These are phyloP conservation scores for Brachypodius melanocephalos DNA, from an alignment of 2,113 vertebrate species.

Conservation along the genomic window DNA sequence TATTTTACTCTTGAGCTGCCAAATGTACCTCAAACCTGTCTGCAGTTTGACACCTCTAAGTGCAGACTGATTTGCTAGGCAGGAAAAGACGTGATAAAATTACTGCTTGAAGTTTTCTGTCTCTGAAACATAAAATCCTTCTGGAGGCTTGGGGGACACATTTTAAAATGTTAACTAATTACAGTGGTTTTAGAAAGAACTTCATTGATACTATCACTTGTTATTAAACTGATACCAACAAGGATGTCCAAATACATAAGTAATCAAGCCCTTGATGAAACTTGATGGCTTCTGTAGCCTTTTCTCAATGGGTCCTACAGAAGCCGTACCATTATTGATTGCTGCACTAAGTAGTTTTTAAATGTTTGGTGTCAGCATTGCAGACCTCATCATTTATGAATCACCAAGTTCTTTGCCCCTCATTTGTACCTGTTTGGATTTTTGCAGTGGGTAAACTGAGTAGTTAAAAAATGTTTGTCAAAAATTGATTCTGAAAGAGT, in stretches of 20 bases:
- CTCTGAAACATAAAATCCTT: not conserved
- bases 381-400: not conserved
- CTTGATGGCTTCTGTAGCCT: not conserved
- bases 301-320: not conserved
- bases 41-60: not conserved
- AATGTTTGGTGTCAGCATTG: not conserved
- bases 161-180: not conserved
- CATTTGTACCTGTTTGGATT: not conserved
- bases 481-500: not conserved
- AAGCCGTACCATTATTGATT: not conserved
- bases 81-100: not conserved
- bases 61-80: not conserved
- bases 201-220: not conserved
- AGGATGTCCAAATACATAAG: not conserved
- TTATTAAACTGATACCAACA: not conserved
- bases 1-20: not conserved
- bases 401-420: not conserved
- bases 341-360: not conserved
- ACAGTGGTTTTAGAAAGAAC: not conserved
- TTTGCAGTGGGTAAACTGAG: not conserved
- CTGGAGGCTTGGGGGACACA: not conserved
- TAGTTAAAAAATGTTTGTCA: not conserved
- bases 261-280: not conserved
- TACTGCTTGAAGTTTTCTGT: not conserved
- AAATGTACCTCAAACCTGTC: not conserved